phyloP scores from a whole-genome alignment of 2,113 vertebrate species.

The Butorides virescens region DNA sequence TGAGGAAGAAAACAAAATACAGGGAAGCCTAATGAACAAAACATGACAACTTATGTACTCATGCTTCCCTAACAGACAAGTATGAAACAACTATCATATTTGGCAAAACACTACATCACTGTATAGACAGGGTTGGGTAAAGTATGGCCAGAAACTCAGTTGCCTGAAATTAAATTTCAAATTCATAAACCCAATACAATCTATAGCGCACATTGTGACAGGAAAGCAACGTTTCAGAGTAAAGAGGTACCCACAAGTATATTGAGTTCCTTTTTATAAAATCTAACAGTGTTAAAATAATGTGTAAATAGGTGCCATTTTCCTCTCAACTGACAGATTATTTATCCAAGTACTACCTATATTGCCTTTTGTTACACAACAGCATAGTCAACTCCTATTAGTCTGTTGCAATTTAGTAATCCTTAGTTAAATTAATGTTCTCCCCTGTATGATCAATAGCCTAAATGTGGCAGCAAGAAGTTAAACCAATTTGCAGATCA shows the following conservation, averaged over 20 bases:
- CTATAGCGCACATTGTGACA: neutral
- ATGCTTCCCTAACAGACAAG: neutral
- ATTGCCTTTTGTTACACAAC: neutral
- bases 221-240: neutral
- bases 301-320: slow-evolving; percentile 18
- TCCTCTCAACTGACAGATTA: neutral
- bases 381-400: neutral
- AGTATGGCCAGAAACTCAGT: neutral
- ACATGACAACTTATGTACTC: neutral
- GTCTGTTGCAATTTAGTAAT: slow-evolving; percentile 17
- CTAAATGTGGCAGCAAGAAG: slow-evolving; percentile 17
- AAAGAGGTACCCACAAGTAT: neutral
- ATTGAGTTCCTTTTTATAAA: neutral
- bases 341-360: neutral
- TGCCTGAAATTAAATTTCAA: neutral
- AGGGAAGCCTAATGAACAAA: neutral
- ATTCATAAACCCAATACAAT: neutral
- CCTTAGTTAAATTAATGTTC: slow-evolving; percentile 15
- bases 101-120: neutral
- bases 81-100: neutral
- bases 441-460: slow-evolving; percentile 7
- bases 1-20: slow-evolving; percentile 25
- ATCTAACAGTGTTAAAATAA: neutral
- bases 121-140: neutral
- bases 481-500: slow-evolving; percentile 40